Percentiles rank a stretch among this genome's conserved stretches.
phyloP scores from a whole-genome alignment of 2,113 vertebrate species.

The Hippolais icterina region DNA sequence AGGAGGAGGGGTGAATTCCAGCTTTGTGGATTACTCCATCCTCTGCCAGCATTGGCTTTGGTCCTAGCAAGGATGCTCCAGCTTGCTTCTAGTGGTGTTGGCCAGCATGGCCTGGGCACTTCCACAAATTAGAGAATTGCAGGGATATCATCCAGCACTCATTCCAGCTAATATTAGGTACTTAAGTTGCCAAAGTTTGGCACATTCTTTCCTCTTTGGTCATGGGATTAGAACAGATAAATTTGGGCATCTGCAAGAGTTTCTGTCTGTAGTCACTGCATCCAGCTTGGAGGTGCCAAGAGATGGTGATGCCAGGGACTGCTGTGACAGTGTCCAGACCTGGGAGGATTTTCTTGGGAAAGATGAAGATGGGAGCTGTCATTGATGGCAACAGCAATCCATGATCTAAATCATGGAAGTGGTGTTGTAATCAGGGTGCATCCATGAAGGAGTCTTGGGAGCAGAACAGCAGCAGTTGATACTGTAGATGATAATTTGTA shows the following conservation, averaged over 20 bases:
- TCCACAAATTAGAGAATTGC: neutral
- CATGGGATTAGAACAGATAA: neutral
- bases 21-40: neutral
- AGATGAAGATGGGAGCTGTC: neutral
- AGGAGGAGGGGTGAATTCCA: conserved; percentile 11
- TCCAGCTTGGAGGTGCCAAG: neutral
- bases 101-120: neutral
- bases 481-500: neutral
- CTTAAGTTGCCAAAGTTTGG: accelerated
- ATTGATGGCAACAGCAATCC: neutral
- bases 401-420: too few relatives aligned
- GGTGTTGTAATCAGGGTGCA: accelerated
- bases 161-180: neutral
- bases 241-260: too few relatives aligned
- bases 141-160: neutral
- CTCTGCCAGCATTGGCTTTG: neutral
- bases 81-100: neutral
- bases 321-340: neutral
- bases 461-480: neutral
- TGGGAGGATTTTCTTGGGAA: neutral
- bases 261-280: neutral
- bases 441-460: neutral
- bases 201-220: neutral
- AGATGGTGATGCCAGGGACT: neutral
- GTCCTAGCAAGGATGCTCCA: neutral